Conservation (phyloP, 2,797 vertebrate genomes). For the Premnoplex brunnescens region DNA sequence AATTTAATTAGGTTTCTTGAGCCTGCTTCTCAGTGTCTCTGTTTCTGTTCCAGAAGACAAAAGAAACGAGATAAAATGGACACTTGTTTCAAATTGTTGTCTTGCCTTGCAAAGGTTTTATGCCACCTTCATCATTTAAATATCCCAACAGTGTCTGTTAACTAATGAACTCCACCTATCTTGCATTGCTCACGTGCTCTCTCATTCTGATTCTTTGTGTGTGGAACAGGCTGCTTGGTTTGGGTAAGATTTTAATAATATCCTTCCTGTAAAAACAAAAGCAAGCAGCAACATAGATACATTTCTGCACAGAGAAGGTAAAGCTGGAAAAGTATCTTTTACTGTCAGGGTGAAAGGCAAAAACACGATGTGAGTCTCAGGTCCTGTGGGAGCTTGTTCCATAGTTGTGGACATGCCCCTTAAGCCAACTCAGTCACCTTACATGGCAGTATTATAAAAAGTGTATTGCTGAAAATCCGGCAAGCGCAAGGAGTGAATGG, state of each 20-base stretch:
- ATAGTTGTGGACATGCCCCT: not conserved
- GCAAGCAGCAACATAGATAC: not conserved
- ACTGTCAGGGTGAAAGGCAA: not conserved
- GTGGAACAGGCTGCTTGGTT: not conserved
- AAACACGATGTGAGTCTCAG: not conserved
- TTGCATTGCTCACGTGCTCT: not conserved
- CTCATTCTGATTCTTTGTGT: not conserved
- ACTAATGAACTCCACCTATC: not conserved
- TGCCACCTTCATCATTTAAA: not conserved
- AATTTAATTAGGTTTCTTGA: conserved; percentile 23
- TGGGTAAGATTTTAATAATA: not conserved
- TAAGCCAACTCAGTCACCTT: not conserved
- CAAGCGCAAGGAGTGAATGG: not conserved
- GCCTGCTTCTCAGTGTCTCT: not conserved
- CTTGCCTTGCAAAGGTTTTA: not conserved
- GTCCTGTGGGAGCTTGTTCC: not conserved
- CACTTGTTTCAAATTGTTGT: not conserved
- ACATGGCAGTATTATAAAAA: not conserved
- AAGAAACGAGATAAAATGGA: conserved; percentile 30
- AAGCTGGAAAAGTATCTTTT: not conserved
- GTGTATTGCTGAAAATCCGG: not conserved
- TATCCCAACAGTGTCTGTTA: not conserved
- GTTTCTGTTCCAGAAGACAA: conserved; percentile 19
- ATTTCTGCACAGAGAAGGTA: not conserved
- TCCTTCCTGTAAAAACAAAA: not conserved